Evolutionary conservation across 2,113 vertebrate genomes (phyloP).

Genomic region (Nyctereutes procyonoides): DNA sequence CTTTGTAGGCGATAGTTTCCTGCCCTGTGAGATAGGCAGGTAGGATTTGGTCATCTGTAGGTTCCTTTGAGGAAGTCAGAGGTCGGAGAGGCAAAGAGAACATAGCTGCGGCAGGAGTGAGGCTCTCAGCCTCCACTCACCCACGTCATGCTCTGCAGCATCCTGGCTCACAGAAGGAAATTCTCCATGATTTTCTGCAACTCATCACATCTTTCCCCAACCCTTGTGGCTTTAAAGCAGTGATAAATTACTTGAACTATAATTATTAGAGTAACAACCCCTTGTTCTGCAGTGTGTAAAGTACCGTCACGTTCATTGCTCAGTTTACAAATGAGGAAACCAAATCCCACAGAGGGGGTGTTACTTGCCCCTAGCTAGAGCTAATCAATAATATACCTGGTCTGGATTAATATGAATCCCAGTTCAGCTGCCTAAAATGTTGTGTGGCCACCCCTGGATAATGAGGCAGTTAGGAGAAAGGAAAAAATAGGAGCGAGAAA

Average conservation of each 20-base stretch:
- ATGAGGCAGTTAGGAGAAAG: background rate
- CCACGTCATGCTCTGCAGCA: no score
- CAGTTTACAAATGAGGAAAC: background rate
- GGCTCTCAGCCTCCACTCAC: background rate
- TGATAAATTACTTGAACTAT: background rate
- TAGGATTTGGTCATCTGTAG: background rate
- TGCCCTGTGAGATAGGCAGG: background rate
- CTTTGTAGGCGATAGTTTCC: background rate
- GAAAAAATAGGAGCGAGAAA: background rate
- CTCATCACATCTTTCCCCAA: background rate
- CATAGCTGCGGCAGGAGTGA: accelerated
- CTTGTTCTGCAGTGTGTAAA: background rate
- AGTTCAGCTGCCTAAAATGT: background rate
- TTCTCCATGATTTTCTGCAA: background rate
- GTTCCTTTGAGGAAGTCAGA: background rate
- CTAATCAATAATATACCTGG: background rate
- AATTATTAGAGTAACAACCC: background rate
- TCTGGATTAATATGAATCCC: background rate
- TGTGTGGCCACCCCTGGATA: background rate
- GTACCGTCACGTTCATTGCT: background rate
- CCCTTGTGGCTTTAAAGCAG: background rate
- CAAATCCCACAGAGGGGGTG: background rate
- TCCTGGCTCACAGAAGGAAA: background rate
- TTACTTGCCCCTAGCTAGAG: background rate
- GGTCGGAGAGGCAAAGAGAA: background rate